Conservation (phyloP, 2,113 vertebrate species). For the Atherinomorus stipes region DNA sequence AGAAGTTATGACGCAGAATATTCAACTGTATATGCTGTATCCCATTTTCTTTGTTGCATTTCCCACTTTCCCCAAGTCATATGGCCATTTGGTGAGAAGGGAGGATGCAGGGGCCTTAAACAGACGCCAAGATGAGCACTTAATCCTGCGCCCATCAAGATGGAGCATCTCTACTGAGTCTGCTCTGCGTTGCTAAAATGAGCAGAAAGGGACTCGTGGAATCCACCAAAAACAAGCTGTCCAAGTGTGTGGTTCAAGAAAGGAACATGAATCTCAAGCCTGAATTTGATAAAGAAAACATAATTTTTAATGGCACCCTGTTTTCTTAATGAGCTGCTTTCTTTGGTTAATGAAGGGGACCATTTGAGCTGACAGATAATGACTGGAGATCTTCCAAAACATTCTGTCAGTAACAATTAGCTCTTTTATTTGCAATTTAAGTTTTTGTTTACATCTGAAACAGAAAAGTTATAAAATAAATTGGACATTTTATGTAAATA, state of each 20-base stretch:
- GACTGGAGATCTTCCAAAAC: slow-evolving; percentile 21
- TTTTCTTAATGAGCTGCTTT: slow-evolving; percentile 20
- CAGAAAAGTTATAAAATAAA: neutral
- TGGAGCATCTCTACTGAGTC: slow-evolving; percentile 45
- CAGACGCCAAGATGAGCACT: slow-evolving; percentile 33
- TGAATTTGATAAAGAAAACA: slow-evolving; percentile 35
- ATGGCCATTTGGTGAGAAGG: slow-evolving; percentile 7
- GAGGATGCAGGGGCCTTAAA: slow-evolving; percentile 30
- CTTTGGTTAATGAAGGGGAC: slow-evolving; percentile 19
- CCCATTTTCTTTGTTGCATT: neutral
- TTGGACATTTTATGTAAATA: slow-evolving; percentile 5
- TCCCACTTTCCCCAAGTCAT: slow-evolving; percentile 1
- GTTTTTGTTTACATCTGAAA: neutral
- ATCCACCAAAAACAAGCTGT: slow-evolving; percentile 49
- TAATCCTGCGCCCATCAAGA: slow-evolving; percentile 51
- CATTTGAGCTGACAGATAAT: slow-evolving; percentile 11
- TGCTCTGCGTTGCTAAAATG: slow-evolving; percentile 53
- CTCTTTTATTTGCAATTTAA: slow-evolving; percentile 13
- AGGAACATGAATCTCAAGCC: slow-evolving; percentile 51
- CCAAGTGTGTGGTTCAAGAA: neutral
- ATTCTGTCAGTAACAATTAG: neutral
- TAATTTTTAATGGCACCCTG: slow-evolving; percentile 18
- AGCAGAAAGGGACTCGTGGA: slow-evolving; percentile 62
- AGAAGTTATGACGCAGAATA: neutral
- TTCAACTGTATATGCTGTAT: neutral